A percentile compares a stretch with the other conserved stretches of the same genome.
Evolutionary conservation across 1,140 invertebrate genomes (phyloP).

Genomic region (Dryas iulia): DNA sequence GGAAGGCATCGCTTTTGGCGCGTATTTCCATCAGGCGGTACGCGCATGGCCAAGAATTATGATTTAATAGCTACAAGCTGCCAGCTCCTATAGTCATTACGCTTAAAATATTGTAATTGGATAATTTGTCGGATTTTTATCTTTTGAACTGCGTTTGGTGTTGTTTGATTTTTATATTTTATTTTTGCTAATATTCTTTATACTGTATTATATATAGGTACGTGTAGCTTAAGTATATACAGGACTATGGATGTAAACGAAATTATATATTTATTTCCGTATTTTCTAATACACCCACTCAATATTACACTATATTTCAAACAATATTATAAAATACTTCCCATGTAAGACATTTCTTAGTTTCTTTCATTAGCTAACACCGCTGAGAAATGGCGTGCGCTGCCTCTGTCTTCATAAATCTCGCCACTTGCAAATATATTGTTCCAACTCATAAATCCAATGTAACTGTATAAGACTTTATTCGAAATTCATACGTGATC

Average conservation of each 20-base stretch:
- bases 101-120: conserved; percentile 55
- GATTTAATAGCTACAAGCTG: conserved; percentile 52
- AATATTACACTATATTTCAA: background rate
- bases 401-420: conserved; percentile 58
- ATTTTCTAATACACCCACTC: no score
- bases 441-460: conserved; percentile 58
- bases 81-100: conserved; percentile 46
- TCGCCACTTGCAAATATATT: conserved; percentile 57
- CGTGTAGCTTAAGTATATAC: no score
- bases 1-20: conserved; percentile 29
- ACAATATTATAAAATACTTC: background rate
- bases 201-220: no score
- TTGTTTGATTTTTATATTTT: conserved; percentile 29
- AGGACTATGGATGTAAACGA: no score
- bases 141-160: conserved; percentile 48
- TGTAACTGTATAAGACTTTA: conserved; percentile 45
- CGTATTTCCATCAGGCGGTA: conserved; percentile 12
- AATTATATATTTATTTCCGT: no score
- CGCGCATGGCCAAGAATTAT: conserved; percentile 39
- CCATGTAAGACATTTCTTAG: background rate
- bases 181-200: background rate
- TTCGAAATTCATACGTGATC: conserved; percentile 33
- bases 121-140: conserved; percentile 58
- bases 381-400: conserved; percentile 35
- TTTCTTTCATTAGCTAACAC: conserved; percentile 32